Base-by-base conservation (phyloP, 2,888 invertebrate species). In the Ichneumoninae sp. region DNA sequence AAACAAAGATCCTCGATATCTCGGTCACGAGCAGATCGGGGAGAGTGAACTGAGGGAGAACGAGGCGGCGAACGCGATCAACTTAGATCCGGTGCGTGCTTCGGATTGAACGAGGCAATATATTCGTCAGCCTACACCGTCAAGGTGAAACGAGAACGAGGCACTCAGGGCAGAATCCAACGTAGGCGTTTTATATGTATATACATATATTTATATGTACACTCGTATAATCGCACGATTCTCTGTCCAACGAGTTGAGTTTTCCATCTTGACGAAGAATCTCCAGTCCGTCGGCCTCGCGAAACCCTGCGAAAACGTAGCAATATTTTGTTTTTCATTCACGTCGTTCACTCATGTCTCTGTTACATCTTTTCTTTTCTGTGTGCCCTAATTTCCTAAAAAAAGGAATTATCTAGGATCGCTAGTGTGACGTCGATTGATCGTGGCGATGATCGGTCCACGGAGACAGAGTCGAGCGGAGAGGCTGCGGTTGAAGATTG, bases 111-210 rank as follows among this genome's bases (percentile, higher is more conserved):
- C 66, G 57, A 74, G 75, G 44, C 57, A 36, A 74, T 47, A 74
- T 68, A 72, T 33, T 3, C 65, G 65, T 30, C 70, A 72, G 72
- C 80, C 72, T 57, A 80, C 66, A 47, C 72, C 72, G 33, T 80
- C 80, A 75, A 74, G 36, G 80, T 80, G 74, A 80, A 68, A 80
- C 74, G 74, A 80, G 74, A 68, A 69, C 72, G 19, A 72, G n/a
- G 22, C 52, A 79, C 54, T 68, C 57, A 80, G 75, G 54, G 52
- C 66, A 57, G 54, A 66, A 80, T 80, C 68, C 72, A 80, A 74
- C 80, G 80, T 69, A 75, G 80, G 80, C 74, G 80, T 10, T 69
- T 68, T 69, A 33, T 33, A 33, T 22, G 30, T 33, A 62, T 30
- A 30, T 16, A 62, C 30, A 62, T 13, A 47, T 47, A 47, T 16